Evolutionary conservation across 2,888 invertebrate species (phyloP).

Genomic region (Steromphala cineraria): DNA sequence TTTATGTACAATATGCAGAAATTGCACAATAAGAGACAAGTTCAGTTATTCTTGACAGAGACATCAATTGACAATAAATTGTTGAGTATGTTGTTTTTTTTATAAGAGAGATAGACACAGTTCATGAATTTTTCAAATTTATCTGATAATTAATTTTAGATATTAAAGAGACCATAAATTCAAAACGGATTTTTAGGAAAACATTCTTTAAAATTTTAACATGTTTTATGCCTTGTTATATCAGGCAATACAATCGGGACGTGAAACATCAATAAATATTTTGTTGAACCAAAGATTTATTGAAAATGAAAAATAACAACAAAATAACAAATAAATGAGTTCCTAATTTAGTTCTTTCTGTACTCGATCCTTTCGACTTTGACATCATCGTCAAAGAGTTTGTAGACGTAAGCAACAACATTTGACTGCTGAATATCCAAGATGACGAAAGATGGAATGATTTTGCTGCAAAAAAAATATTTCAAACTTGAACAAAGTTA

Average conservation of each 20-base stretch:
- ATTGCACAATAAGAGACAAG: too few species aligned
- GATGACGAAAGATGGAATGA: constrained; percentile 96
- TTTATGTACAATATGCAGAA: too few species aligned
- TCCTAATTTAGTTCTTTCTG: constrained; percentile 58
- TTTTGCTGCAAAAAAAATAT: constrained; percentile 80
- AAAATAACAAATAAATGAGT: neutral
- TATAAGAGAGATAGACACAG: too few species aligned
- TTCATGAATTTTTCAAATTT: too few species aligned
- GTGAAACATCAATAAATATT: neutral
- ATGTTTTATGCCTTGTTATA: neutral
- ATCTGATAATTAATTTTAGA: too few species aligned
- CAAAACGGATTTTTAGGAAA: too few species aligned
- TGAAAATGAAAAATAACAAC: neutral
- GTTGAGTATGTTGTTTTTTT: too few species aligned
- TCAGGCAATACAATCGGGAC: neutral
- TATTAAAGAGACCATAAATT: too few species aligned
- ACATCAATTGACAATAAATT: too few species aligned
- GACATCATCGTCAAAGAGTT: constrained; percentile 97
- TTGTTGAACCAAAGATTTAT: neutral
- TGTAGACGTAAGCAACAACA: constrained; percentile 98
- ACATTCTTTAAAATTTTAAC: too few species aligned
- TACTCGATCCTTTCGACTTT: constrained; percentile 99
- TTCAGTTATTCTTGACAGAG: too few species aligned
- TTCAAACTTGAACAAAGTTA: too few species aligned
- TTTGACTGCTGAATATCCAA: constrained; percentile 99